Base-by-base conservation (phyloP, 2,888 invertebrate species). In the Alentia gelatinosa region DNA sequence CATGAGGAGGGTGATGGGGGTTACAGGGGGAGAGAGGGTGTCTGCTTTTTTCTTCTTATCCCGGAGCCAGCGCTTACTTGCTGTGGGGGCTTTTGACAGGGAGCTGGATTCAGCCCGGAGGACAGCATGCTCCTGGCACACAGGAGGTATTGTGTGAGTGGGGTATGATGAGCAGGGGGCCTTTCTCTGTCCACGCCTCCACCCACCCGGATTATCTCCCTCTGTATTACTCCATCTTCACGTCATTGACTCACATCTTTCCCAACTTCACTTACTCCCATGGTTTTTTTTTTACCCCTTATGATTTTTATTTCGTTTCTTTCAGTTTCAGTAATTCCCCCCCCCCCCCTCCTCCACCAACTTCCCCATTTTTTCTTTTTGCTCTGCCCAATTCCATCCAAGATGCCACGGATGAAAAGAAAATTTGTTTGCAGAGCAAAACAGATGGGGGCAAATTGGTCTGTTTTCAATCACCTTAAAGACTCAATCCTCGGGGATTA, bases 381-480 rank as follows among this genome's bases (percentile, higher is more conserved):
- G 35, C 79, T 15, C 35, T 39, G 37, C 79, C 79, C 79, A 79
- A 79, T 79, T 79, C 39, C 79, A 79, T 23, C 39, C 79, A 79
- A 79, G 68, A 68, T 68, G 68, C 68, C 68, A 30, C 30, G 68
- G 68, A 68, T 37, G 79, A 79, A 50, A 86, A 86, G 86, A 86
- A 86, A 86, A 86, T 86, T 50, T 86, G 86, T 86, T 86, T 86
- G 86, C 86, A 3, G 86, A 86, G 86, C 86, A 86, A 86, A 86
- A 86, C 86, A 86, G 86, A 86, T 86, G 86, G 86, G 86, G 50
- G 33, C 86, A 86, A 86, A 47, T 86, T 86, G 50, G 86, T 30
- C 42, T 86, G 86, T 86, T 86, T 86, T 86, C 86, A 86, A 86
- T 86, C 86, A 86, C 42, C 86, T 86, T 86, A 86, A 86, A 86